A percentile compares a stretch with the other conserved stretches of the same genome.
Conservation (phyloP, 2,888 invertebrate species). For the Cryptophagus acutangulus region DNA sequence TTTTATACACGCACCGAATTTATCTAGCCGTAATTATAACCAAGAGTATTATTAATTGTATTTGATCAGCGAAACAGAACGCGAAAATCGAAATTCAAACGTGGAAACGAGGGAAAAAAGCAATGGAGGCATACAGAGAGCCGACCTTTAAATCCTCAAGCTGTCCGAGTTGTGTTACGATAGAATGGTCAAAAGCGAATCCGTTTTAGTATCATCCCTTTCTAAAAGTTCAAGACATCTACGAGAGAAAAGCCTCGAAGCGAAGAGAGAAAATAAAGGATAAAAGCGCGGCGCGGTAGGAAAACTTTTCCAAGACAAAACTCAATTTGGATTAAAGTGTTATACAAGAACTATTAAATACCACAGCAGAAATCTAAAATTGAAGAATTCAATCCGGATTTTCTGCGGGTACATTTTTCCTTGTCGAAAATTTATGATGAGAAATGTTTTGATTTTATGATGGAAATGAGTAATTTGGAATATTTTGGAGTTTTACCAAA, state of each 20-base stretch:
- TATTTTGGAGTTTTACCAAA: too few species aligned
- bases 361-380: slow-evolving; percentile 24
- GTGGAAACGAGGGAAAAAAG: neutral
- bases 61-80: too few species aligned
- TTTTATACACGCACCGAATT: too few species aligned
- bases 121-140: slow-evolving; percentile 4
- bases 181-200: slow-evolving; percentile 40
- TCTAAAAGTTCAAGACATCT: slow-evolving; percentile 35
- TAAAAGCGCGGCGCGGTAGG: slow-evolving; percentile 28
- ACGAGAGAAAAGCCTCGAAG: slow-evolving; percentile 8
- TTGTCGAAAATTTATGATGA: too few species aligned
- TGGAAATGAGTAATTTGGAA: too few species aligned
- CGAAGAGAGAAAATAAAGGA: slow-evolving; percentile 34
- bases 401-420: too few species aligned
- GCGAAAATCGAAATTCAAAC: slow-evolving; percentile 8
- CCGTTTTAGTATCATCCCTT: slow-evolving; percentile 39
- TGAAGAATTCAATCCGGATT: too few species aligned
- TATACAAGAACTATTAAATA: slow-evolving; percentile 36
- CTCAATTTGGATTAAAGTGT: slow-evolving; percentile 43
- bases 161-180: slow-evolving; percentile 29
- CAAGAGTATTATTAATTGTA: too few species aligned
- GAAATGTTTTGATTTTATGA: too few species aligned
- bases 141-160: slow-evolving; percentile 13
- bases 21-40: too few species aligned
- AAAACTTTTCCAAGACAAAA: slow-evolving; percentile 39